Evolutionary conservation across 2,113 vertebrate species (phyloP), one percentile per base, ranked within the genome.

Genomic region (Anas platyrhynchos): DNA sequence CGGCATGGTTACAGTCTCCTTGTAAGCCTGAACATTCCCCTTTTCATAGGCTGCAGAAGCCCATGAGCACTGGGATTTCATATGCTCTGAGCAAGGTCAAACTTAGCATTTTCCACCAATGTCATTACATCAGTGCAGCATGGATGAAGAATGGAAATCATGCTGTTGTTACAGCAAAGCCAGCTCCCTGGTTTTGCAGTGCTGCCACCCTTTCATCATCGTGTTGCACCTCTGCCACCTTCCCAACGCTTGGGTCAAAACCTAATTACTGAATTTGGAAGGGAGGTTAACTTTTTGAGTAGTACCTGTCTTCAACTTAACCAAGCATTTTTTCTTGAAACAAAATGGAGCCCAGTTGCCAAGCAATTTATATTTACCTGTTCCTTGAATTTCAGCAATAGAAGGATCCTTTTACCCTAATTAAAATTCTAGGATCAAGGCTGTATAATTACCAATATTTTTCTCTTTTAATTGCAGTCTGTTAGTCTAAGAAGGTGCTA

Each of bases 21-120:
- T 76, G 46, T 71, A 88, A 76, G 36, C 26, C 63, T 67, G 23
- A 71, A 34, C 29, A 18, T 44, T 48, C 72, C 13, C 48, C n/a
- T 36, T 48, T 36, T n/a, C 68, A 46, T 8, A 52, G 44, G 29
- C 54, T 76, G 62, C 31, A 91, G 38, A 27, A 75, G 43, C 34
- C 20, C 61, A n/a, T 0, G 1, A 79, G 44, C 34, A 10, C 8
- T 58, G 61, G 65, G 56, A 26, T 75, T 95, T 88, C 46, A 15
- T 16, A 21, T 6, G 65, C 68, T 93, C 43, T n/a, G 56, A 81
- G 65, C 78, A 88, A 90, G 68, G 43, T 81, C 68, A 84, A 71
- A 20, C 41, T 67, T 26, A 59, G 44, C 22, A 6, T 91, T 88
- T 76, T 75, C 83, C 34, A 71, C 32, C 69, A 54, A 21, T 63